Conservation (phyloP, 1,140 invertebrate genomes). For the Glossosoma conforme region DNA sequence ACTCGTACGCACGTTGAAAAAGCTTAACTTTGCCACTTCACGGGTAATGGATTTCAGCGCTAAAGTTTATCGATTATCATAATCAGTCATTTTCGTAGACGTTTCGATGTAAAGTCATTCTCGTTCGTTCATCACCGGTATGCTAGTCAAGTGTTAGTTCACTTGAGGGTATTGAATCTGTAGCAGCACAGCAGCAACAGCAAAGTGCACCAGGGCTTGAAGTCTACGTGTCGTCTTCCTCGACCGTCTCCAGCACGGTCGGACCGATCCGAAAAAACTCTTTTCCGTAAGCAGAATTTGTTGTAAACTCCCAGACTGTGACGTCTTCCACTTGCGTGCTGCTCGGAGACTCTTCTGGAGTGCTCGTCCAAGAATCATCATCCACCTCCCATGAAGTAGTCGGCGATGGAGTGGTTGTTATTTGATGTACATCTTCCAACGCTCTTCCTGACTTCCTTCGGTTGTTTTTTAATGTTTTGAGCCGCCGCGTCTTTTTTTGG, state of each 20-base stretch:
- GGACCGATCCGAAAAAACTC: slow-evolving; percentile 49
- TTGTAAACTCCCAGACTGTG: slow-evolving; percentile 21
- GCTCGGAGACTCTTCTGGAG: slow-evolving; percentile 12
- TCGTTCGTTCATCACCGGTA: slow-evolving; percentile 16
- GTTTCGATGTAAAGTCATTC: slow-evolving; percentile 16
- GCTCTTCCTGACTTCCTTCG: slow-evolving; percentile 21
- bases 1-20: too few relatives aligned
- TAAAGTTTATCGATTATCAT: slow-evolving; percentile 9
- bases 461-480: slow-evolving; percentile 13
- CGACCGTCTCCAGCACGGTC: slow-evolving; percentile 47
- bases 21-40: too few relatives aligned
- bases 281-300: slow-evolving; percentile 14
- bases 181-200: slow-evolving; percentile 21
- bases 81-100: slow-evolving; percentile 29
- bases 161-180: slow-evolving; percentile 19
- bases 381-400: slow-evolving; percentile 16
- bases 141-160: background rate
- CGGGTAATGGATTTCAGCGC: too few relatives aligned
- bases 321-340: slow-evolving; percentile 25
- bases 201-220: slow-evolving; percentile 7
- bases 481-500: slow-evolving; percentile 9
- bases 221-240: slow-evolving; percentile 33
- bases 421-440: slow-evolving; percentile 7
- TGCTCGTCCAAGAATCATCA: slow-evolving; percentile 17
- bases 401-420: slow-evolving; percentile 1